Evolutionary conservation across 2,113 vertebrate species (phyloP).

Genomic region (Myotis davidii): DNA sequence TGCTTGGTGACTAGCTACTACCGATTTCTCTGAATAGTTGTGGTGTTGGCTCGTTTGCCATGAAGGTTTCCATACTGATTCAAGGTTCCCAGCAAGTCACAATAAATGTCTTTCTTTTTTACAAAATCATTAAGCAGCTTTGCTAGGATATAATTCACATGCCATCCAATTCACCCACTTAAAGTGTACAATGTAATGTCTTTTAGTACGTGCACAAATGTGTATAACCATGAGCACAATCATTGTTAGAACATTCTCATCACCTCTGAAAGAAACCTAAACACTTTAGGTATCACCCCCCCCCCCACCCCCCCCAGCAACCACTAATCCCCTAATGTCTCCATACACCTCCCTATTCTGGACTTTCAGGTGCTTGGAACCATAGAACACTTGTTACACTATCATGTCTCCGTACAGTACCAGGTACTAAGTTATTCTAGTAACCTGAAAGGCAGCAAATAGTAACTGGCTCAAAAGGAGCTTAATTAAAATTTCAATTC

Average conservation of each 20-base stretch:
- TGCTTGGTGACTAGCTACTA: neutral
- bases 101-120: neutral
- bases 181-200: neutral
- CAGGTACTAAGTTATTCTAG: neutral
- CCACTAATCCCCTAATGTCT: neutral
- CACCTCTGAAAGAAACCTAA: neutral
- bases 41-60: accelerated
- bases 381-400: neutral
- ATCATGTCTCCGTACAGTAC: neutral
- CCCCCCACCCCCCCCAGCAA: neutral
- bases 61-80: neutral
- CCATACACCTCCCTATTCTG: neutral
- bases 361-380: neutral
- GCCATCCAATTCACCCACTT: neutral
- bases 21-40: neutral
- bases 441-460: neutral
- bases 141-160: neutral
- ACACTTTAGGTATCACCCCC: neutral
- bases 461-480: neutral
- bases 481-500: neutral
- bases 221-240: neutral
- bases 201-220: neutral
- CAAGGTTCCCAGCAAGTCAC: neutral
- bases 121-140: neutral
- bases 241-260: neutral